Evolutionary conservation across 2,113 vertebrate genomes (phyloP), one percentile per base, ranked within the genome.

Genomic region (Synodontis membranacea): DNA sequence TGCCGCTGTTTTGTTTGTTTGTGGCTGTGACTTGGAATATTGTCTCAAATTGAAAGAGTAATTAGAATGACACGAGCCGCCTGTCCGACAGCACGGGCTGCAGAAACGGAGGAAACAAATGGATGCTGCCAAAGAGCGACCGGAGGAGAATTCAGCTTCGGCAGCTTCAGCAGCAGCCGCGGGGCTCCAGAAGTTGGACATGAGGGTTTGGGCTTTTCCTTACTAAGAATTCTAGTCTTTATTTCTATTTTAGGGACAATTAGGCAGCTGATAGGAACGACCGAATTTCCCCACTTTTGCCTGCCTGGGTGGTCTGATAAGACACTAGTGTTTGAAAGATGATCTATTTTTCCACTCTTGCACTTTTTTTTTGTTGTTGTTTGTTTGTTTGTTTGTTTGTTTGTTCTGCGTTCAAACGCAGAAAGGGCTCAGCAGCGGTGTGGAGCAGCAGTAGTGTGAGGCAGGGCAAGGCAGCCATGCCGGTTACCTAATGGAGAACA

Each of bases 91-190:
- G 91, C 91, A 91, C 88, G 90, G 88, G 68, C 84, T 86, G 87
- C 90, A 90, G 88, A 93, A 93, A 89, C 88, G 92, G 80, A 90
- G 91, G 66, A 92, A 91, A 85, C 90, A 88, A 91, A 90, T 90
- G 90, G 88, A 88, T 85, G 85, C 89, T 84, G 88, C 84, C 83
- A 93, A 91, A 89, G 89, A 91, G 78, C 86, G 85, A 87, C 66
- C 83, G 68, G 91, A 90, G 76, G 91, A 86, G 72, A 87, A 90
- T 86, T 58, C 87, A n/a, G n/a, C n/a, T n/a, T n/a, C n/a, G n/a
- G n/a, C n/a, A n/a, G n/a, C n/a, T n/a, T n/a, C n/a, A 86, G 80
- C 89, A 84, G 85, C 87, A 83, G 84, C 84, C 15, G 72, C 75
- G 44, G 88, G 87, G 74, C 86, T 87, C 78, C 90, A 91, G 56